Base-by-base conservation (phyloP, 2,888 invertebrate species). In the Antitype chi region DNA sequence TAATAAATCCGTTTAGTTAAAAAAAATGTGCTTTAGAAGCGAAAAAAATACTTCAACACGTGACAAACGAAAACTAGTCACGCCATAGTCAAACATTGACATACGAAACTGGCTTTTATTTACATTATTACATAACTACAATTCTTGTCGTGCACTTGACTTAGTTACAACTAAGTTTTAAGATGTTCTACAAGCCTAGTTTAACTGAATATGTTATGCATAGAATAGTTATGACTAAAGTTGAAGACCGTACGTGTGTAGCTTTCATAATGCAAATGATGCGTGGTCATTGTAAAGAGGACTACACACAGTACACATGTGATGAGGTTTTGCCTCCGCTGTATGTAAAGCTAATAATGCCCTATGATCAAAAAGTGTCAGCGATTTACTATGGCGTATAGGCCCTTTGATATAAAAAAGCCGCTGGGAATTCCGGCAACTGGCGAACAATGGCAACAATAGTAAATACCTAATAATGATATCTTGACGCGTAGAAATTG, bases 81-180 rank as follows among this genome's bases (percentile, higher is more conserved):
- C 25, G 71, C 63, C 59, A 53, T 38, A 23, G 17, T 32, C 69
- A 78, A 77, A 82, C 62, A 81, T 78, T 81, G 74, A 72, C 74
- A 20, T 38, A 57, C 13, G 0, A 83, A 81, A 78, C 86, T 60
- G 43, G 74, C 62, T 85, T 71, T 74, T 78, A 83, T 86, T 88
- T 80, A 79, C 81, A 60, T 59, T 84, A 60, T 55, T 84, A 82
- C 85, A 69, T 85, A 88, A 85, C 59, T 38, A 81, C 49, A 32
- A 70, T 32, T 80, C 11, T 82, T 64, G 59, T 70, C 43, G 57
- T 86, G 82, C 80, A 86, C 88, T 88, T 88, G 88, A 88, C 88
- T 85, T 62, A 62, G 73, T 78, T 78, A 73, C n/a, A 32, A 78
- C 32, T 23, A 57, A 60, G 57, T 53, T 81, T 47, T 57, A 28